Percentiles rank a stretch among this genome's conserved stretches.
These are phyloP conservation scores for Callimorpha dominula DNA, from an alignment of 2,888 invertebrate genomes.

Conservation along the genomic window DNA sequence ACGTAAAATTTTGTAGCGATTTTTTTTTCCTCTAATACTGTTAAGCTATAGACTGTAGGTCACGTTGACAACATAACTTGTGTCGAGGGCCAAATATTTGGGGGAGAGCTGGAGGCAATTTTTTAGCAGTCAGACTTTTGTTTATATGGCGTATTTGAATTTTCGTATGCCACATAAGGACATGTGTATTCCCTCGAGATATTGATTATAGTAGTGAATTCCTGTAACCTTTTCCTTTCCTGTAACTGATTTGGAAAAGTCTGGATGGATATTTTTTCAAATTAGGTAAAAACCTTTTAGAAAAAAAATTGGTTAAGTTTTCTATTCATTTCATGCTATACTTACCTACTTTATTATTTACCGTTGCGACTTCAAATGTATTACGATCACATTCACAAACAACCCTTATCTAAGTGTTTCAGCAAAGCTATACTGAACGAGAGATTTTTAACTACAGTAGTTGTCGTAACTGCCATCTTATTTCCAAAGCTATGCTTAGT, in stretches of 20 bases:
- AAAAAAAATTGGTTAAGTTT: no score
- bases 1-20: slow-evolving; percentile 85
- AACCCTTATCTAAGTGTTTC: no score
- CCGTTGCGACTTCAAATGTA: no score
- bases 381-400: no score
- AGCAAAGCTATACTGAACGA: no score
- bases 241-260: not conserved
- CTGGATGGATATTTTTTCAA: not conserved
- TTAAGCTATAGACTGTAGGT: slow-evolving; percentile 75
- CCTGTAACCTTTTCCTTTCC: slow-evolving; percentile 3
- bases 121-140: slow-evolving; percentile 36
- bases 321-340: no score
- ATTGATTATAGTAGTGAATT: slow-evolving; percentile 22
- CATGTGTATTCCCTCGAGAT: slow-evolving; percentile 6
- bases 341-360: no score
- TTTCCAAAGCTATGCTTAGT: no score
- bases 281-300: not conserved
- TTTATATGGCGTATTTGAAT: slow-evolving; percentile 35
- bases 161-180: slow-evolving; percentile 10
- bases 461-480: no score
- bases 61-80: slow-evolving; percentile 76
- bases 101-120: slow-evolving; percentile 53
- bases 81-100: slow-evolving; percentile 61
- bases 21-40: slow-evolving; percentile 77
- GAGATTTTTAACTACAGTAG: no score